Evolutionary conservation across 2,113 vertebrate genomes (phyloP), one percentile per base, ranked within the genome.

Genomic region (Crotophaga sulcirostris): DNA sequence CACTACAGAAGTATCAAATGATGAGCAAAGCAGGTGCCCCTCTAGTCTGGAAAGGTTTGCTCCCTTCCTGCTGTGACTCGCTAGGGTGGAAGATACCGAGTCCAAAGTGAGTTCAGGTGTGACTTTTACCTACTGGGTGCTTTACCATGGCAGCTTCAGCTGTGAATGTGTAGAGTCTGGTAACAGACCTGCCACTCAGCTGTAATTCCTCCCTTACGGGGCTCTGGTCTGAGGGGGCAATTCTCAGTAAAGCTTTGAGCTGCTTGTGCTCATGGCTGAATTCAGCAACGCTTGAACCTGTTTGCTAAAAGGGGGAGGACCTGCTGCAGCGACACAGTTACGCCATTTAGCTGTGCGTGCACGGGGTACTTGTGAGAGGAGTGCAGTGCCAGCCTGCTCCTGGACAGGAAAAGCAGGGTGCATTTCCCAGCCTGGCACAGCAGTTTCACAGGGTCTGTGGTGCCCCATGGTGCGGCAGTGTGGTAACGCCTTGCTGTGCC

Each of bases 391-490:
- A 62, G 60, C 69, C 19, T 52, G 70, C 33, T 88, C 38, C 86
- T 9, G 7, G 23, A 2, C 9, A 79, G 44, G 40, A 52, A 3
- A 16, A 76, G 79, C 25, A 13, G 68, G 49, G 18, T 6, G 2
- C 15, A 42, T 36, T 54, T 79, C 42, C 0, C 13, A 7, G 73
- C 68, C 85, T 56, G 36, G 7, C 60, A 4, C 3, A 1, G 67
- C 56, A 33, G 33, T 33, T 13, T 11, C 11, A 7, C 36, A 28
- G 84, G 28, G 45, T 21, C 47, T 0, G 1, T 3, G 15, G 52
- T 0, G 4, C 26, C 1, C 10, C 6, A 1, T 2, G 11, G 10
- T 7, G 21, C 0, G 0, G 29, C 60, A 79, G 69, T 0, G 1
- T 16, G n/a, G 52, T 33, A 20, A 14, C 69, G 69, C 49, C 5